Evolutionary conservation across 2,113 vertebrate species (phyloP), one percentile per base, ranked within the genome.

Genomic region (Lycocorax pyrrhopterus): DNA sequence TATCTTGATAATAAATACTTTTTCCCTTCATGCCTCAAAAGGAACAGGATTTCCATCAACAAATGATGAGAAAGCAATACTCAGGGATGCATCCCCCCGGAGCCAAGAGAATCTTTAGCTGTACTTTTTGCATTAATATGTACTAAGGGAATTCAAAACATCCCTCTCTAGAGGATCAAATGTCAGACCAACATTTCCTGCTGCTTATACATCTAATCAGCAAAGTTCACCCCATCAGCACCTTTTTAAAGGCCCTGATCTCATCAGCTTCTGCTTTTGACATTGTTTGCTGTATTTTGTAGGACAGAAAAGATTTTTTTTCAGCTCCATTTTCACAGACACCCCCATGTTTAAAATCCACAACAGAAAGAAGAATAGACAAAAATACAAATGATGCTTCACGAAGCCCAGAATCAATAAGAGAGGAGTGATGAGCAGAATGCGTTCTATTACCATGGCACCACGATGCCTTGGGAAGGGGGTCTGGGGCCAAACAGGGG

Each of bases 1-100:
- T 92, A 93, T 95, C 95, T 90, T 76, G 88, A 83, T 96, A 96
- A 96, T 94, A 97, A 97, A 97, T 96, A 92, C 90, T 93, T 96
- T 82, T 73, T 84, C 78, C 93, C 93, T 60, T 84, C 90, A 92
- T 5, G 4, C 84, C 85, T 97, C 96, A 95, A 94, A 96, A 93
- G 87, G 41, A 95, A 94, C 84, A 96, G 92, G 95, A 88, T 94
- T 97, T 91, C 93, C 86, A 95, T 96, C 96, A 97, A 89, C 91
- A 93, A 96, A 95, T 93, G 92, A 97, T 97, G 96, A 97, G 88
- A 94, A 95, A 93, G 95, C 93, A 96, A 92, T 94, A 94, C 87
- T 92, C 37, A 39, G 43, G 84, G 93, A 88, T 86, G 95, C 78
- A 95, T 92, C 55, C 66, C 84, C 85, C 59, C 0, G 0, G 94